Evolutionary conservation across 2,113 vertebrate species (phyloP).

Genomic region (Uropsilus gracilis): DNA sequence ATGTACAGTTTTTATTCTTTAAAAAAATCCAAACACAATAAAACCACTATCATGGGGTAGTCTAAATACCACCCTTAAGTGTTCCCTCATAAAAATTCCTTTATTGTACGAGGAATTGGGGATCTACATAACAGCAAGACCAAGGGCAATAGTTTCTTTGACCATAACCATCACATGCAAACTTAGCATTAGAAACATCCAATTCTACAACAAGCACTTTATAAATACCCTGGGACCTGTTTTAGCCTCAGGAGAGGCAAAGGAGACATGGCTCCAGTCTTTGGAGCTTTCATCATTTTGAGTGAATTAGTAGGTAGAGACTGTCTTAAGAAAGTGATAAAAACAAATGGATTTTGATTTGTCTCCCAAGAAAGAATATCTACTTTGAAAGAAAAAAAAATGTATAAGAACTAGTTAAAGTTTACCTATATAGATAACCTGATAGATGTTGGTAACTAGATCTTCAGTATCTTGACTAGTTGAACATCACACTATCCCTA

Average conservation of each 20-base stretch:
- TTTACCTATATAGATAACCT: not conserved
- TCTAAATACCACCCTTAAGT: not conserved
- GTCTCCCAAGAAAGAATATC: constrained; percentile 1
- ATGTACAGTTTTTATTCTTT: not conserved
- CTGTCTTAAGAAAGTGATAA: not conserved
- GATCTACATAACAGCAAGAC: not conserved
- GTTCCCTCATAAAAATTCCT: constrained; percentile 42
- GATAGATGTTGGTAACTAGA: not conserved
- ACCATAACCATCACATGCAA: not conserved
- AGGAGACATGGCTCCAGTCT: not conserved
- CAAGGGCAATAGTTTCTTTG: not conserved
- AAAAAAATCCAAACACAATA: not conserved
- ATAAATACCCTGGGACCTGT: not conserved
- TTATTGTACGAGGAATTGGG: not conserved
- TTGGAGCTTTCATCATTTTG: not conserved
- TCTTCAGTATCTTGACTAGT: not conserved
- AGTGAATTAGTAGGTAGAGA: not conserved
- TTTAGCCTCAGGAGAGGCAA: not conserved
- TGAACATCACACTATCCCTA: constrained; percentile 25
- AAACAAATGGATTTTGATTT: not conserved
- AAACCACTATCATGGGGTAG: not conserved
- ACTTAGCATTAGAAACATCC: constrained; percentile 23
- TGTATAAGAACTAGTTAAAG: constrained; percentile 7
- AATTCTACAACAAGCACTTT: not conserved
- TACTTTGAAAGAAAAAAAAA: constrained; percentile 37